Conservation (phyloP, 2,888 invertebrate species). For the Gordius sp. region DNA sequence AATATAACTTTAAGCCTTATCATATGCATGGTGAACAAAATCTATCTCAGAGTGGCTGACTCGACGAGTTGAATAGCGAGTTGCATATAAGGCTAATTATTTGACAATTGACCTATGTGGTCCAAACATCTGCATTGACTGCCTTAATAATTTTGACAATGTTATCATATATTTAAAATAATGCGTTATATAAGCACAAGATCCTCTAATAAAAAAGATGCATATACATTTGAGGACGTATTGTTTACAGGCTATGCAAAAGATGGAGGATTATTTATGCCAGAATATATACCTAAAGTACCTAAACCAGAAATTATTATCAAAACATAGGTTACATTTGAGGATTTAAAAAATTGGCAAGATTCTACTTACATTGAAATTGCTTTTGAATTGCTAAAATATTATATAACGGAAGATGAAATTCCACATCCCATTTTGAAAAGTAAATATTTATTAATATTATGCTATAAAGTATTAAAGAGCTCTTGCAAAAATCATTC, state of each 20-base stretch:
- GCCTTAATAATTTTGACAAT: no score
- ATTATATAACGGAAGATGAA: conserved; percentile 28
- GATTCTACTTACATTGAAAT: conserved; percentile 27
- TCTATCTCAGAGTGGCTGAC: no score
- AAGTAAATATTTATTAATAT: conserved; percentile 21
- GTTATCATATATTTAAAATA: no score
- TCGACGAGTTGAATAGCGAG: no score
- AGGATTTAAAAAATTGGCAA: conserved; percentile 26
- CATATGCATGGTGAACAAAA: no score
- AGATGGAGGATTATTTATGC: conserved; percentile 31
- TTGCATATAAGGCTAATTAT: no score
- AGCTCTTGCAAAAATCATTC: no score
- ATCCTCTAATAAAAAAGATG: neutral
- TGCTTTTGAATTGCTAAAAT: conserved; percentile 26
- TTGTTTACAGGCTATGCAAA: conserved; percentile 28
- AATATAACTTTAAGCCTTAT: no score
- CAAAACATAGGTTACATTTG: conserved; percentile 21
- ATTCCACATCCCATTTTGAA: conserved; percentile 26
- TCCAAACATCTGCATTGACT: no score
- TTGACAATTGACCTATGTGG: no score
- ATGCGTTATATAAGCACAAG: conserved; percentile 11
- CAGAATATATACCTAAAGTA: conserved; percentile 24
- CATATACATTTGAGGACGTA: conserved; percentile 24
- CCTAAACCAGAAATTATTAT: neutral
- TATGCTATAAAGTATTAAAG: neutral